A percentile compares a stretch with the other conserved stretches of the same genome.
Conservation (phyloP, 1,140 invertebrate genomes). For the Lepidotrigona ventralis region DNA sequence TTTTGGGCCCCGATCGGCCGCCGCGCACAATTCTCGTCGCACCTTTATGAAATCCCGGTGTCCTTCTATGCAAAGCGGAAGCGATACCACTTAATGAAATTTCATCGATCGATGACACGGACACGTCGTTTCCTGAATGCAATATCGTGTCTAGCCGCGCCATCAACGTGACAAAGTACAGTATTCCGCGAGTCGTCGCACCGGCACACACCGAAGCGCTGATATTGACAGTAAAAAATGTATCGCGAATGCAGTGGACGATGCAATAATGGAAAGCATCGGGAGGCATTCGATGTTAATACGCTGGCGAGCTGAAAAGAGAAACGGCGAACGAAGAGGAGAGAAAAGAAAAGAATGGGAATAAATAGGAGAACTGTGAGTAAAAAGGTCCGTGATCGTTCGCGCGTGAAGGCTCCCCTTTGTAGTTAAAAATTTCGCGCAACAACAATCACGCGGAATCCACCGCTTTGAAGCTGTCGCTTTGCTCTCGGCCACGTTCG, state of each 20-base stretch:
- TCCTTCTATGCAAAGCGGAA: constrained; percentile 32
- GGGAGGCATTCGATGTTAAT: background rate
- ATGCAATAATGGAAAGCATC: background rate
- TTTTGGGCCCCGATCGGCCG: background rate
- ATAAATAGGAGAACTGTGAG: background rate
- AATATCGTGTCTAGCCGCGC: constrained; percentile 53
- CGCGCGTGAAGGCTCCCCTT: background rate
- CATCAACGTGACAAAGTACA: constrained; percentile 20
- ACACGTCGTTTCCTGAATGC: constrained; percentile 59
- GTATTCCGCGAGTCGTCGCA: constrained; percentile 7
- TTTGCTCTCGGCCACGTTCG: constrained; percentile 19
- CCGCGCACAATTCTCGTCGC: constrained; percentile 21
- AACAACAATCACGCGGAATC: background rate
- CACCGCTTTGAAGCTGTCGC: constrained; percentile 12
- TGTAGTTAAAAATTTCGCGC: background rate
- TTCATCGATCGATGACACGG: constrained; percentile 54
- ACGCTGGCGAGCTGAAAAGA: background rate
- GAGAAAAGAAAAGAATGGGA: background rate
- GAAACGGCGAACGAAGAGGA: background rate
- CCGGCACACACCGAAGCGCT: background rate
- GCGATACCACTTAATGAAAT: constrained; percentile 64
- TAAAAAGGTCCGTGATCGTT: background rate
- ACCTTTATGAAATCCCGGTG: constrained; percentile 15
- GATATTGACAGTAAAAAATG: constrained; percentile 36
- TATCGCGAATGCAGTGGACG: constrained; percentile 6